Percentiles rank a stretch among this genome's conserved stretches.
Evolutionary conservation across 2,888 invertebrate genomes (phyloP).

Genomic region (Syrphus vitripennis): DNA sequence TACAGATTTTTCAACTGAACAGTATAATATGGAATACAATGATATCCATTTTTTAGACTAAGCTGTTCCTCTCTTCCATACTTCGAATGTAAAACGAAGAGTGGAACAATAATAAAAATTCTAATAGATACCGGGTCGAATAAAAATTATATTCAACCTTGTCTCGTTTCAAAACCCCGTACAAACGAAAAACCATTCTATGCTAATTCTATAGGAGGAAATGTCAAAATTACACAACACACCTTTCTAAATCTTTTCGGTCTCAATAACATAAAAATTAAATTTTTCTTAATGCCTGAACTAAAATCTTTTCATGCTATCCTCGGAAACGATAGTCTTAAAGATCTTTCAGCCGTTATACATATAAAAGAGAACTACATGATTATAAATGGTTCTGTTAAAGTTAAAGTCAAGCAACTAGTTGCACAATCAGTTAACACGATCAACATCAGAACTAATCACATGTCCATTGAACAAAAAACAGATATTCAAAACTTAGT

Average conservation of each 20-base stretch:
- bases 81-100: constrained; percentile 4
- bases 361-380: constrained; percentile 32
- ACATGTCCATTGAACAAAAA: neutral
- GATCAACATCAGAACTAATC: neutral
- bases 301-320: no score
- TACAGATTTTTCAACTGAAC: neutral
- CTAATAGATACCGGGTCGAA: constrained; percentile 14
- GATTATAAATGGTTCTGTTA: neutral
- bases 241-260: constrained; percentile 12
- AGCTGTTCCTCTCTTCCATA: constrained; percentile 17
- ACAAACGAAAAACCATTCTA: constrained; percentile 26
- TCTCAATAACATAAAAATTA: no score
- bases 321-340: no score
- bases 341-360: constrained; percentile 11
- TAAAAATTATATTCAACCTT: constrained; percentile 12
- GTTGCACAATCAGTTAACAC: neutral
- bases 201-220: constrained; percentile 35
- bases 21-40: neutral
- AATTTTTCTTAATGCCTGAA: no score
- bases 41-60: constrained; percentile 28
- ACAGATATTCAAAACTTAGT: neutral
- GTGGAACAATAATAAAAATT: constrained; percentile 14
- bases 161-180: constrained; percentile 44
- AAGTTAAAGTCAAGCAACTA: neutral
- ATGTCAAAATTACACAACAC: constrained; percentile 16